Base-by-base conservation (phyloP, 1,140 invertebrate species). In the Lithobius niger region DNA sequence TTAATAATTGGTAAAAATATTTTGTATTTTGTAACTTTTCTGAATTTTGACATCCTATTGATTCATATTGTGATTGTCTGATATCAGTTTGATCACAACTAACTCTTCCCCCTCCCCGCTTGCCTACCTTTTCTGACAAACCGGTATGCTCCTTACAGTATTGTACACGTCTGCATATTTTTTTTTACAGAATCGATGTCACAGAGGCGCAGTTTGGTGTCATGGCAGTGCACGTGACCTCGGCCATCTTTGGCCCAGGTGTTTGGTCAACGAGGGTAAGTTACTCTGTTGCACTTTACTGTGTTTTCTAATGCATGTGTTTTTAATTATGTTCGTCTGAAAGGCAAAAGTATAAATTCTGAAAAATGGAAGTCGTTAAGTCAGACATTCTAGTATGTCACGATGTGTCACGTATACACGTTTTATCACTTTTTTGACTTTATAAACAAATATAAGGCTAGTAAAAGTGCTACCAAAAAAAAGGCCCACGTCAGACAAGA, bases 181-280 rank as follows among this genome's bases (percentile, higher is more conserved):
- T 44, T 25, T 55, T 55, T 13, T 55, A 4, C 22, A 28, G 43
- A 49, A 16, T 99, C 64, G 97, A 99, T 78, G 96, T 99, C 1
- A 99, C 96, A 0, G 97, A 99, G 76, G 92, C 92, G 13, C 97
- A 99, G 73, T 85, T 91, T 68, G 83, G 82, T 2, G 91, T 98
- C 53, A 98, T 99, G 55, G 65, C 68, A 43, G 86, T 97, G 60
- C 88, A 97, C 66, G 61, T 96, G 21, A 74, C 92, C 47, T 91
- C 92, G 27, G 84, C 88, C 4, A 71, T 85, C 26, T 86, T 96
- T 67, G 94, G 95, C 4, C 77, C 88, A 22, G 72, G 73, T 57
- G 75, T 97, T 59, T 98, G 94, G 94, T 76, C 80, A 60, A 79
- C 76, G 55, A 77, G 82, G 77, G 88, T 93, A 80, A 70, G 72